Percentiles rank a stretch among this genome's conserved stretches.
These are phyloP conservation scores for Lypha dubia DNA, from an alignment of 2,888 invertebrate species.

Conservation along the genomic window DNA sequence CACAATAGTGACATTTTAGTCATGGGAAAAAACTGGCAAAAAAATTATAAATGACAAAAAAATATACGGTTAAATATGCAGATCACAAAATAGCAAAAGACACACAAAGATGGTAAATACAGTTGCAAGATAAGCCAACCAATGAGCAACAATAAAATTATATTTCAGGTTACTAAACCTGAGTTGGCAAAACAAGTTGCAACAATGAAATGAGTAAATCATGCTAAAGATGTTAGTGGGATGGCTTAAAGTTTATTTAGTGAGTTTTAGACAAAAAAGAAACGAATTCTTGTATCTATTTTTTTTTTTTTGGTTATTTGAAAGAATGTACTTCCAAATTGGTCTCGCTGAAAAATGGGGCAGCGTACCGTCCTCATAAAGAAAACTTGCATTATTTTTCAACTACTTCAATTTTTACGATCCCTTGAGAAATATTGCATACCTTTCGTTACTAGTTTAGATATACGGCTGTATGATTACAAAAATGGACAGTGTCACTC, in stretches of 20 bases:
- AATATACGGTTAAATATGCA: background rate
- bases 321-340: too few relatives aligned
- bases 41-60: too few relatives aligned
- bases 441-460: too few relatives aligned
- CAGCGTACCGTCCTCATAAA: too few relatives aligned
- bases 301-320: too few relatives aligned
- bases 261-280: background rate
- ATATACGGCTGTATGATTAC: too few relatives aligned
- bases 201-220: slow-evolving; percentile 12
- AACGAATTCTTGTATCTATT: background rate
- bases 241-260: background rate
- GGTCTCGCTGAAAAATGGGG: too few relatives aligned
- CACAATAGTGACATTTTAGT: slow-evolving; percentile 51
- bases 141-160: slow-evolving; percentile 21
- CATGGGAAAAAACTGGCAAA: slow-evolving; percentile 3
- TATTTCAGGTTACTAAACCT: slow-evolving; percentile 21
- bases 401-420: too few relatives aligned
- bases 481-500: too few relatives aligned
- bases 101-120: background rate
- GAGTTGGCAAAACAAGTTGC: slow-evolving; percentile 6
- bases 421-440: too few relatives aligned
- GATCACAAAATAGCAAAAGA: slow-evolving; percentile 29
- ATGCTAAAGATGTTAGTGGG: background rate
- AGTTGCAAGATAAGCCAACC: slow-evolving; percentile 6
- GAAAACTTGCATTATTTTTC: too few relatives aligned